Evolutionary conservation across 2,113 vertebrate species (phyloP).

Genomic region (Pardalotus punctatus): DNA sequence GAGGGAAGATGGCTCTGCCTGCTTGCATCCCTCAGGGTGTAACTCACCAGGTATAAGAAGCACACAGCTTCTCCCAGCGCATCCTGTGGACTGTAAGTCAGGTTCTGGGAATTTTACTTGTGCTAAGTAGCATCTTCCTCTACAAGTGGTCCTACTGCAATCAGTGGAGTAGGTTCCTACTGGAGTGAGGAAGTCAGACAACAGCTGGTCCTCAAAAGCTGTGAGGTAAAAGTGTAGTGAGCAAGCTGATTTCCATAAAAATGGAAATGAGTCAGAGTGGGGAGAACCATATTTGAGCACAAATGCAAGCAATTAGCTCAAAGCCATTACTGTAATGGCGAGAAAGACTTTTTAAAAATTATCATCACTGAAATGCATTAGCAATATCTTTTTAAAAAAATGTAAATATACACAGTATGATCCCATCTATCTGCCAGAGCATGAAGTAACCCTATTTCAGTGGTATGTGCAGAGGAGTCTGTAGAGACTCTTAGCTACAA

Average conservation of each 20-base stretch:
- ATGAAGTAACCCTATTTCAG: constrained; percentile 11
- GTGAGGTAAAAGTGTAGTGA: constrained; percentile 5
- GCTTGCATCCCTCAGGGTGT: not conserved
- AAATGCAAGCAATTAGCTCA: constrained; percentile 62
- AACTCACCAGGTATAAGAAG: not conserved
- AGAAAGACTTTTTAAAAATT: not conserved
- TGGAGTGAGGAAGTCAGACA: not conserved
- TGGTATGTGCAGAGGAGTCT: not conserved
- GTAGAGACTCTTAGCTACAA: not conserved
- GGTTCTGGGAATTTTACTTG: not conserved
- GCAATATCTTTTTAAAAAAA: constrained; percentile 10
- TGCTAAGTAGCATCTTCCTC: not conserved
- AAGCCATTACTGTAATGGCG: constrained; percentile 55
- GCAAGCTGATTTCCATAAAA: constrained; percentile 59
- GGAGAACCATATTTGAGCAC: constrained; percentile 3
- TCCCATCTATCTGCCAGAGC: not conserved
- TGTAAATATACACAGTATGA: constrained; percentile 42
- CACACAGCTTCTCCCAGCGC: not conserved
- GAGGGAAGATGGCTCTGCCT: not conserved
- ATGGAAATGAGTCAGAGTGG: constrained; percentile 45
- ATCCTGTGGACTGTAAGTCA: not conserved
- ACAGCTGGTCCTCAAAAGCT: constrained; percentile 33
- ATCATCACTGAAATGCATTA: constrained; percentile 53
- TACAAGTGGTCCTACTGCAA: not conserved
- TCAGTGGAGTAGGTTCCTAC: not conserved